These are phyloP conservation scores for Drosophila robusta DNA, from an alignment of 2,888 invertebrate species.

Conservation along the genomic window DNA sequence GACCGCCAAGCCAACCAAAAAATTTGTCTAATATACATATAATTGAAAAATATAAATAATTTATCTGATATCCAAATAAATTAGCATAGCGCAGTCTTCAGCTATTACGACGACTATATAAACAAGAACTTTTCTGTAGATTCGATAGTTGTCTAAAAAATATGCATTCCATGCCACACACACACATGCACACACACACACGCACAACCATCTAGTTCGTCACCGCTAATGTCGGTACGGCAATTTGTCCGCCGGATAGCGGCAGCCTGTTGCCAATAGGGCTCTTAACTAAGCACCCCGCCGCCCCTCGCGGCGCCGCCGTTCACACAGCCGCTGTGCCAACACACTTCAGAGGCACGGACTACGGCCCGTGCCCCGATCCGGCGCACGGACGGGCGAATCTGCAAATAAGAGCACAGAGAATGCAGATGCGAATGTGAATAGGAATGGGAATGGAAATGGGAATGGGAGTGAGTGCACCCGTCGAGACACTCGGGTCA, in stretches of 20 bases:
- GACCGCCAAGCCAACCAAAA: too few relatives aligned
- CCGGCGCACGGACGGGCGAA: constrained; percentile 33
- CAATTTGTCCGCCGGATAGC: constrained; percentile 18
- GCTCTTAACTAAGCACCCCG: constrained; percentile 7
- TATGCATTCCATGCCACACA: neutral
- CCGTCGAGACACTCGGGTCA: constrained; percentile 53
- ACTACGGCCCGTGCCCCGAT: constrained; percentile 5
- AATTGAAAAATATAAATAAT: too few relatives aligned
- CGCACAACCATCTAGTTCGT: neutral
- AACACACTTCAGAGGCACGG: constrained; percentile 34
- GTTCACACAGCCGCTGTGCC: constrained; percentile 47
- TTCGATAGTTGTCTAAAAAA: too few relatives aligned
- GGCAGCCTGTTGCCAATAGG: constrained; percentile 42
- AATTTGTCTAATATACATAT: too few relatives aligned
- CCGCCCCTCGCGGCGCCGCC: constrained; percentile 34
- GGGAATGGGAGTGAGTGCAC: constrained; percentile 27
- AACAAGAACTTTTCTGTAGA: too few relatives aligned
- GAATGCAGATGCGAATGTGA: constrained; percentile 22
- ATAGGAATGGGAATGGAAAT: constrained; percentile 3
- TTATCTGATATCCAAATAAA: too few relatives aligned
- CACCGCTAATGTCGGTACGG: constrained; percentile 18
- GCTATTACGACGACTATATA: too few relatives aligned
- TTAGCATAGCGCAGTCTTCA: too few relatives aligned
- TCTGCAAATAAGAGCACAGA: constrained; percentile 48
- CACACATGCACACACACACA: neutral